These are phyloP conservation scores for Drosophila longiperda DNA, from an alignment of 2,888 invertebrate species.

Conservation along the genomic window DNA sequence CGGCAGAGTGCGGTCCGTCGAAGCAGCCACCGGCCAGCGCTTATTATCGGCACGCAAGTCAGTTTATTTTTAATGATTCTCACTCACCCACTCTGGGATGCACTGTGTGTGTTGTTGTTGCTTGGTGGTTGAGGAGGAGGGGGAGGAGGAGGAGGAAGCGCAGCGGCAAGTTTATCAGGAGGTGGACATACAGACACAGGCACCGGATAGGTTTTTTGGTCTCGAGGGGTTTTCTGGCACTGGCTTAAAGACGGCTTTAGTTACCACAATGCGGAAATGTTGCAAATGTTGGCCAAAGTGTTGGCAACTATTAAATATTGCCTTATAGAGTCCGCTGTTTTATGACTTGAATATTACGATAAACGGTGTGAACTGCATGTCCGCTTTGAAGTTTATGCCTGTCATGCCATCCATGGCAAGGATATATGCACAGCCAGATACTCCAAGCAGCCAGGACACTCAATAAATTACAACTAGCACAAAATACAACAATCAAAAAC, in stretches of 20 bases:
- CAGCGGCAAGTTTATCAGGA: slow-evolving; percentile 55
- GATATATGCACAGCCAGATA: slow-evolving; percentile 14
- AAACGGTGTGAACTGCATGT: slow-evolving; percentile 59
- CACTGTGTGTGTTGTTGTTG: slow-evolving; percentile 13
- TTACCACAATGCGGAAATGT: slow-evolving; percentile 72
- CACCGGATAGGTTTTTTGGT: slow-evolving; percentile 35
- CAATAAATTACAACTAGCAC: not conserved
- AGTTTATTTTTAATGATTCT: slow-evolving; percentile 83
- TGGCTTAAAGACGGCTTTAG: slow-evolving; percentile 52
- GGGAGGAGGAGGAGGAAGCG: slow-evolving; percentile 26
- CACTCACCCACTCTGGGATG: slow-evolving; percentile 74
- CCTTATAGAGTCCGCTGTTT: slow-evolving; percentile 66
- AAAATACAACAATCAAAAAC: not conserved
- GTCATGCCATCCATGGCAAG: slow-evolving; percentile 17
- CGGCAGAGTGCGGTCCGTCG: slow-evolving; percentile 20
- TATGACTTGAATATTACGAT: slow-evolving; percentile 60
- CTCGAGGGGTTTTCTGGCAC: slow-evolving; percentile 37
- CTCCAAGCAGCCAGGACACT: not conserved
- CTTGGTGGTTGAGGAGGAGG: not conserved
- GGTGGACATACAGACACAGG: slow-evolving; percentile 49
- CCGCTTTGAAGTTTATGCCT: slow-evolving; percentile 24
- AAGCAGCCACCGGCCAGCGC: slow-evolving; percentile 52
- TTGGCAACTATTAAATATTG: slow-evolving; percentile 73
- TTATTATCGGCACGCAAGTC: slow-evolving; percentile 83
- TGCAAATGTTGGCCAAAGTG: slow-evolving; percentile 74